These are phyloP conservation scores for Apodemus sylvaticus DNA, from an alignment of 2,113 vertebrate genomes.

Conservation along the genomic window DNA sequence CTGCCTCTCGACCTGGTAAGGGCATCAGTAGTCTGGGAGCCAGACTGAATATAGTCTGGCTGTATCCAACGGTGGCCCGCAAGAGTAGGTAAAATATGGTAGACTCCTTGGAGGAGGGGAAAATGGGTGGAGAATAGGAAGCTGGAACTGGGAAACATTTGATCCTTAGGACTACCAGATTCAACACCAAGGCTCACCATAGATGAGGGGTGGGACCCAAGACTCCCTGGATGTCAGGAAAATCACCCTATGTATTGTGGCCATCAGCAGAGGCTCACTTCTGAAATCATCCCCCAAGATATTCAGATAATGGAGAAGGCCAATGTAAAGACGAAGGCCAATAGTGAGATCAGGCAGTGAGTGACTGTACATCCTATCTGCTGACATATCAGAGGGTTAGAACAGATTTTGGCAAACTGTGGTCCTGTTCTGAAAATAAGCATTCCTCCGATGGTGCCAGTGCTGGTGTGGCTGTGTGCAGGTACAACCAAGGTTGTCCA, in stretches of 20 bases:
- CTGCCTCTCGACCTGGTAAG: slow-evolving; percentile 90
- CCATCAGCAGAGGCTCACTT: neutral
- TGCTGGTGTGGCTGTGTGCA: accelerated
- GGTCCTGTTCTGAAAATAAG: neutral
- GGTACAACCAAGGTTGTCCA: neutral
- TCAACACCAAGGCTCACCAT: accelerated
- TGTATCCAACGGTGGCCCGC: no score
- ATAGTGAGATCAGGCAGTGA: no score
- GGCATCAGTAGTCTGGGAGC: neutral
- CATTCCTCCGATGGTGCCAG: accelerated
- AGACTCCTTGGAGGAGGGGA: neutral
- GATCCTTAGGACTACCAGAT: neutral
- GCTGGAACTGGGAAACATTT: neutral
- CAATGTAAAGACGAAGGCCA: neutral
- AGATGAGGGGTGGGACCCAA: neutral
- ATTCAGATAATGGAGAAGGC: neutral
- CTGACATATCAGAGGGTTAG: neutral
- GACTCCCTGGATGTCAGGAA: neutral
- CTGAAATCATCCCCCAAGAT: neutral
- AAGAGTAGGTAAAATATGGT: neutral
- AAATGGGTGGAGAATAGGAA: neutral
- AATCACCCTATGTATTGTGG: neutral
- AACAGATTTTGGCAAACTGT: neutral
- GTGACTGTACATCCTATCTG: neutral
- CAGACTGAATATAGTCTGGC: accelerated